Conservation (phyloP, 35 echinoderm and acorn worm species). For the Chiridota heheva region DNA sequence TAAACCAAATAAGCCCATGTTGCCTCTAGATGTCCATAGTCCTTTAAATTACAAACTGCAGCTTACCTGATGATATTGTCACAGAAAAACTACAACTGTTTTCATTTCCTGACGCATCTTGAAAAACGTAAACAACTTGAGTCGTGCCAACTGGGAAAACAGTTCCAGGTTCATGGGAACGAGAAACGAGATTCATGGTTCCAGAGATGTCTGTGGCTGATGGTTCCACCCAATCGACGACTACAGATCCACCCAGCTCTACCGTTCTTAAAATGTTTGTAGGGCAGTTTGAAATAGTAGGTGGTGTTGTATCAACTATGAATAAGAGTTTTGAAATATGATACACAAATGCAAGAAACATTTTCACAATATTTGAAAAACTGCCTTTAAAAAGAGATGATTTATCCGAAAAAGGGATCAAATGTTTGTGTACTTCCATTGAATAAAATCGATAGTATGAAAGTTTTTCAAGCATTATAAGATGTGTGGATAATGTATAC, state of each 20-base stretch:
- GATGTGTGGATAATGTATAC: no score
- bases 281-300: conserved; percentile 24
- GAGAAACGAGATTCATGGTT: neutral
- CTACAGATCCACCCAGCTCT: neutral
- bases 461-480: no score
- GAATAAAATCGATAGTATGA: no score
- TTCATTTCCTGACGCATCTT: conserved; percentile 32
- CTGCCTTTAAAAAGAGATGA: no score
- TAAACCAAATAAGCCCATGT: no score
- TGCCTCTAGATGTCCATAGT: no score
- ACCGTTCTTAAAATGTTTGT: neutral
- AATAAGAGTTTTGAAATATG: neutral
- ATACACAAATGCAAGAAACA: no score
- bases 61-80: conserved; percentile 6
- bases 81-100: conserved; percentile 31
- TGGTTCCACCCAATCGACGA: conserved; percentile 43
- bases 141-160: conserved; percentile 19
- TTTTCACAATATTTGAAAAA: no score
- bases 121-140: conserved; percentile 19
- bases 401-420: no score
- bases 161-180: conserved; percentile 13
- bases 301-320: conserved; percentile 22
- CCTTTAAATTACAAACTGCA: no score
- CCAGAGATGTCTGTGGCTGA: conserved; percentile 63
- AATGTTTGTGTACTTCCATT: no score